A percentile compares a stretch with the other conserved stretches of the same genome.
phyloP scores from a whole-genome alignment of 2,888 invertebrate species.

The Drosophila kambysellisi region DNA sequence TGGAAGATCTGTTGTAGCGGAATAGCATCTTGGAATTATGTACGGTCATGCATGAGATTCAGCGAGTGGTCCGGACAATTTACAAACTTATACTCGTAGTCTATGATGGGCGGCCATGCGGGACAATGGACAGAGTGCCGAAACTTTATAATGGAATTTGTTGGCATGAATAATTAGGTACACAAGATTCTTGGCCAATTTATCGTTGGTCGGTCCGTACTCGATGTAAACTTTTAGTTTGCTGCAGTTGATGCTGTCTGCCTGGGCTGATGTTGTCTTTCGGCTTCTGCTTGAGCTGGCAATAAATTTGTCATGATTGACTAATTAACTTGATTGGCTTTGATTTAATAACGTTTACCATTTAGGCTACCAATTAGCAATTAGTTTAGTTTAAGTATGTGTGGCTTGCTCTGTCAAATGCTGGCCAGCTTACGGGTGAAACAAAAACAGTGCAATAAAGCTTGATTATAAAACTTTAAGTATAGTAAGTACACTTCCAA shows the following conservation, averaged over 20 bases:
- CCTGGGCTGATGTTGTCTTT: neutral
- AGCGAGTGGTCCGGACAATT: conserved; percentile 48
- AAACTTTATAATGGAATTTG: conserved; percentile 76
- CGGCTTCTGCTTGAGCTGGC: conserved; percentile 55
- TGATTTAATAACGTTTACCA: conserved; percentile 59
- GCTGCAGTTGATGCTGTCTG: neutral
- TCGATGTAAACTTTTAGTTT: conserved; percentile 15
- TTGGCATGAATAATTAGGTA: conserved; percentile 72
- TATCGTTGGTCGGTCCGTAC: conserved; percentile 10
- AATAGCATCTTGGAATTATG: conserved; percentile 38
- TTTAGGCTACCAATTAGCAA: conserved; percentile 7
- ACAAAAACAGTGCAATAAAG: conserved; percentile 11
- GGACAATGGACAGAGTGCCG: conserved; percentile 29
- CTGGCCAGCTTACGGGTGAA: conserved; percentile 9
- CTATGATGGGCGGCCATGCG: conserved; percentile 42
- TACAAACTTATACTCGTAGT: conserved; percentile 5
- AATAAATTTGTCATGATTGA: conserved; percentile 47
- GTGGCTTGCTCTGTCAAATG: conserved; percentile 18
- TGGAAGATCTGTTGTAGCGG: conserved; percentile 11
- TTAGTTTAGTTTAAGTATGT: conserved; percentile 17
- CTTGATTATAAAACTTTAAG: conserved; percentile 10
- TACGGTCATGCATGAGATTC: conserved; percentile 67
- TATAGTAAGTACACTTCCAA: neutral
- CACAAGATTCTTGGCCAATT: conserved; percentile 20
- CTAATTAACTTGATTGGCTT: conserved; percentile 71